Evolutionary conservation across 2,797 vertebrate genomes (phyloP), one percentile per base, ranked within the genome.

Genomic region (Meda fulgida): DNA sequence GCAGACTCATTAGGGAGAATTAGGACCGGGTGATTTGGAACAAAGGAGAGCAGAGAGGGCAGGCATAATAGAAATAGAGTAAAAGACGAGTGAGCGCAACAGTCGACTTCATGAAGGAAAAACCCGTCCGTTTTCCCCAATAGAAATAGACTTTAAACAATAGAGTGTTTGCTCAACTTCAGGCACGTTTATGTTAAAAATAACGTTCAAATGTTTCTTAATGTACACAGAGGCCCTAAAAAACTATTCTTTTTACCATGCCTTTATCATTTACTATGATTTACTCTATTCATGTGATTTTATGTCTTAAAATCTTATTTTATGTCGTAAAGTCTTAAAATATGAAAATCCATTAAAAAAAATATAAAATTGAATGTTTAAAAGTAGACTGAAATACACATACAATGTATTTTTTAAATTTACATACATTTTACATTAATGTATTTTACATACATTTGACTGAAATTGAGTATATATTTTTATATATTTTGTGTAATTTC

Each of bases 1-100:
- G n/a, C 75, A 48, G 46, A 76, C 69, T 85, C 65, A 71, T 78
- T 78, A 78, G 36, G n/a, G 58, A 31, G 36, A 78, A 78, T 78
- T 43, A 65, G 76, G 76, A 43, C 21, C 29, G 85, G 71, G 7
- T 43, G 55, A 75, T 40, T 51, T 66, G 48, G 70, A 40, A 34
- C 31, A 10, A 23, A 79, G 78, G 78, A 63, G 67, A 8, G 16
- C 48, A 70, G 14, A 81, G 10, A 77, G 40, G 16, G 4, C 3
- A 21, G 48, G 14, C 51, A 43, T 38, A 48, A 46, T 46, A 65
- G 5, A 58, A 63, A 38, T 18, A 21, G 19, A 31, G 31, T 29
- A 55, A 78, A 7, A 48, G 23, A 43, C 19, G 34, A 51, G 66
- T 36, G 38, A 53, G 78, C 46, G 40, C 84, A 23, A 86, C 81